Conservation (phyloP, 1,140 invertebrate species). For the Drosophila kurseongensis region DNA sequence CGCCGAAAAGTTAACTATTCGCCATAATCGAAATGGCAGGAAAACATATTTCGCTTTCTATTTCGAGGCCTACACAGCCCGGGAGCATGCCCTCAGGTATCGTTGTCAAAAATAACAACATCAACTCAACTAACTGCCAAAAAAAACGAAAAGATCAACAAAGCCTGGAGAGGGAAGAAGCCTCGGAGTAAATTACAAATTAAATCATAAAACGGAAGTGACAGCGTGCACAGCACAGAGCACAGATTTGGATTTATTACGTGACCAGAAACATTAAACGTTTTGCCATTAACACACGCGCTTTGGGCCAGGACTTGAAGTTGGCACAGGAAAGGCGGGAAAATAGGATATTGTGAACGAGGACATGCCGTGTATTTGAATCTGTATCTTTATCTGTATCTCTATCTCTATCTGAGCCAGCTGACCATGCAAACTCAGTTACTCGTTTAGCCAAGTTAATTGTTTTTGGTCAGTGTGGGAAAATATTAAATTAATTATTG, state of each 20-base stretch:
- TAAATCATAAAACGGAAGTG: conserved; percentile 83
- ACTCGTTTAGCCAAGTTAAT: conserved; percentile 2
- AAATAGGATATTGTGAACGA: conserved; percentile 11
- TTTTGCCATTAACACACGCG: conserved; percentile 79
- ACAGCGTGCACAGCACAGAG: conserved; percentile 76
- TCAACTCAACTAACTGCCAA: conserved; percentile 70
- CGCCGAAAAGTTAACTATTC: conserved; percentile 52
- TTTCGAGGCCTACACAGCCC: conserved; percentile 14
- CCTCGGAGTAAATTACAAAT: conserved; percentile 82
- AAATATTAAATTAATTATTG: not conserved
- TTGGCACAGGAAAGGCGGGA: not conserved
- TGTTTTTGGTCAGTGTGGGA: conserved; percentile 2
- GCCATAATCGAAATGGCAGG: conserved; percentile 72
- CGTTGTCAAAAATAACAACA: conserved; percentile 75
- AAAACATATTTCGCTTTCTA: conserved; percentile 57
- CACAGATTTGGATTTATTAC: conserved; percentile 83
- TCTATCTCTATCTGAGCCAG: conserved; percentile 8
- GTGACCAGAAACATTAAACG: conserved; percentile 83
- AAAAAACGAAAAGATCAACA: conserved; percentile 39
- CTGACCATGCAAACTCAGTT: conserved; percentile 31
- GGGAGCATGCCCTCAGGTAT: conserved; percentile 64
- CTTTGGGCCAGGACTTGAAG: conserved; percentile 27
- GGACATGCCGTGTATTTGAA: conserved; percentile 26
- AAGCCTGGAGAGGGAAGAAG: conserved; percentile 5
- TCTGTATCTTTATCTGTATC: conserved; percentile 19